Evolutionary conservation across 2,888 invertebrate genomes (phyloP), one percentile per base, ranked within the genome.

Genomic region (Neria commutata): DNA sequence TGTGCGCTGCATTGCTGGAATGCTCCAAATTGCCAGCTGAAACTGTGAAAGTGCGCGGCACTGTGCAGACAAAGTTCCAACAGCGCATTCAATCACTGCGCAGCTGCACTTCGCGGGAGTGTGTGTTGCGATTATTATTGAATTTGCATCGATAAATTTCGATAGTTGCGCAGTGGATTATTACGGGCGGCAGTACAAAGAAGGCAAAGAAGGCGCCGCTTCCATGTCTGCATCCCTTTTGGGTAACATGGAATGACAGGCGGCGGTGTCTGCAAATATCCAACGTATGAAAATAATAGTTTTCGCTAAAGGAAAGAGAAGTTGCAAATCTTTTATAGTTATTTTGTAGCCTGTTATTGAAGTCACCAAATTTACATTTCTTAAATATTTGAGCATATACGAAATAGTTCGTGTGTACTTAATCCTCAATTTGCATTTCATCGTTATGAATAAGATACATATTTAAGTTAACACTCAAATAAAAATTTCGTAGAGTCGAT

Each of bases 21-120:
- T 66, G 70, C 47, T 61, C 58, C 64, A 72, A n/a, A 65, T 66
- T 65, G 67, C 65, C 64, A 60, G 54, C 23, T 45, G 16, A 37
- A 37, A 1, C 29, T 34, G 54, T 42, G 51, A 59, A 55, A 59
- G 50, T 58, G 19, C n/a, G n/a, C 10, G 51, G 8, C 29, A 26
- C 45, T 24, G n/a, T 47, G 29, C 47, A 37, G n/a, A 6, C 37
- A 5, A 37, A 37, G n/a, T 37, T 37, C n/a, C 50, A 23, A 17
- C 45, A 47, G 37, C 57, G 52, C 37, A 53, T 51, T 3, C 45
- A 40, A 23, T 16, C n/a, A 8, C 17, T 21, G 37, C 46, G 40
- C 57, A 52, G 47, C 52, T 57, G n/a, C n/a, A n/a, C n/a, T n/a
- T n/a, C n/a, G n/a, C n/a, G n/a, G n/a, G 57, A 53, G 57, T 59